phyloP scores from a whole-genome alignment of 2,888 invertebrate genomes.

The Amphipoea oculea region DNA sequence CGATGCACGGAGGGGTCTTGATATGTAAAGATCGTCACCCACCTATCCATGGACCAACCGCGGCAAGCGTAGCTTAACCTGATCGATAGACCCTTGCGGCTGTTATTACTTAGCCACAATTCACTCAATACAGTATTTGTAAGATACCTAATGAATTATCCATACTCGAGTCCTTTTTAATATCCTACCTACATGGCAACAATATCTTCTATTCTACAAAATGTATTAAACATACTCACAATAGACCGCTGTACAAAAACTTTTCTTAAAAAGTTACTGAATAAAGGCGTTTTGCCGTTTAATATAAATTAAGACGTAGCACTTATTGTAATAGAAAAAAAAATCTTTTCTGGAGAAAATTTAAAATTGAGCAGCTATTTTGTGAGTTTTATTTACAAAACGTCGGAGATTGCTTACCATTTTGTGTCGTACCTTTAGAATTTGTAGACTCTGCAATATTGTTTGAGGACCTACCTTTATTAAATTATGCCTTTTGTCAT shows the following conservation, averaged over 20 bases:
- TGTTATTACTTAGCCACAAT: too few relatives aligned
- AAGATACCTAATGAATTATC: background rate
- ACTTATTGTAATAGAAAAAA: conserved; percentile 44
- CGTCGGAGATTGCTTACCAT: conserved; percentile 25
- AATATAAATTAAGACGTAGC: conserved; percentile 53
- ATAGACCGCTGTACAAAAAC: conserved; percentile 21
- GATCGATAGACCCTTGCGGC: too few relatives aligned
- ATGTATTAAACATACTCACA: conserved; percentile 34
- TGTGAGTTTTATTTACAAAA: conserved; percentile 46
- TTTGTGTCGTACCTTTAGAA: conserved; percentile 30
- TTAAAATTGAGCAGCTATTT: conserved; percentile 50
- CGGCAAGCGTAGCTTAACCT: too few relatives aligned
- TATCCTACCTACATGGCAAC: background rate
- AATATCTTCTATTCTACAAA: conserved; percentile 5
- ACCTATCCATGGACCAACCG: too few relatives aligned
- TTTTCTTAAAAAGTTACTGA: conserved; percentile 35
- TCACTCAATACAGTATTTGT: background rate
- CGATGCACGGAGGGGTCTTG: too few relatives aligned
- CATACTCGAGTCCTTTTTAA: background rate
- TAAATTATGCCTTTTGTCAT: conserved; percentile 31
- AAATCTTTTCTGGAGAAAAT: conserved; percentile 41
- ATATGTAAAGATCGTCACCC: too few relatives aligned
- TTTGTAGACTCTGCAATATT: conserved; percentile 36
- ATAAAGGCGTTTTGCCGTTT: conserved; percentile 38
- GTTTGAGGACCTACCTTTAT: conserved; percentile 25